Conservation (phyloP, 2,113 vertebrate genomes). For the Centropristis striata region DNA sequence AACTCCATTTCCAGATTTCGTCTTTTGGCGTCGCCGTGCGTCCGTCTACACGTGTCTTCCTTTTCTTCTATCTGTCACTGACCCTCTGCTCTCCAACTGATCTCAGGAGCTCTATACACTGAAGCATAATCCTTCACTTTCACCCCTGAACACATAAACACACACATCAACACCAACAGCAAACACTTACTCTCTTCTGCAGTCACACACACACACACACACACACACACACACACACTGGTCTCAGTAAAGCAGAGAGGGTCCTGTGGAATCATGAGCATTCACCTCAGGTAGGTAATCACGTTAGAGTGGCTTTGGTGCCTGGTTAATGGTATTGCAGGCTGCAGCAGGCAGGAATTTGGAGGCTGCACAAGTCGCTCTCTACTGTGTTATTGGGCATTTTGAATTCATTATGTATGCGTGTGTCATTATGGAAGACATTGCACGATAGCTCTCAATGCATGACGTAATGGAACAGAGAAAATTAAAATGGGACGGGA, state of each 20-base stretch:
- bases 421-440: background rate
- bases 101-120: constrained; percentile 28
- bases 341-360: constrained; percentile 38
- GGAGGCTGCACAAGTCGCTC: constrained; percentile 16
- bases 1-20: constrained; percentile 47
- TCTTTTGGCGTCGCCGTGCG: constrained; percentile 40
- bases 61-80: constrained; percentile 37
- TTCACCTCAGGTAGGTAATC: constrained; percentile 67
- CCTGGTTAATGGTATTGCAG: constrained; percentile 59
- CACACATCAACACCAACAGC: constrained; percentile 23
- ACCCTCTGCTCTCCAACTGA: constrained; percentile 51
- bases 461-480: constrained; percentile 7
- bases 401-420: constrained; percentile 27
- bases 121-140: constrained; percentile 50
- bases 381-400: constrained; percentile 26
- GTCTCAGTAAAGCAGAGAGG: constrained; percentile 38
- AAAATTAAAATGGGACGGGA: constrained; percentile 12
- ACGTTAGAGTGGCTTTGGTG: constrained; percentile 40
- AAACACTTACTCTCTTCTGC: constrained; percentile 28
- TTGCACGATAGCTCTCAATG: constrained; percentile 2
- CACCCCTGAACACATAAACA: constrained; percentile 45
- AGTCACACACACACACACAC: constrained; percentile 23
- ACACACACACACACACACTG: constrained; percentile 19
- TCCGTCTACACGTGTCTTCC: constrained; percentile 29
- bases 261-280: constrained; percentile 46